Conservation (phyloP, 2,797 vertebrate genomes). For the Sebastes wilsoni region DNA sequence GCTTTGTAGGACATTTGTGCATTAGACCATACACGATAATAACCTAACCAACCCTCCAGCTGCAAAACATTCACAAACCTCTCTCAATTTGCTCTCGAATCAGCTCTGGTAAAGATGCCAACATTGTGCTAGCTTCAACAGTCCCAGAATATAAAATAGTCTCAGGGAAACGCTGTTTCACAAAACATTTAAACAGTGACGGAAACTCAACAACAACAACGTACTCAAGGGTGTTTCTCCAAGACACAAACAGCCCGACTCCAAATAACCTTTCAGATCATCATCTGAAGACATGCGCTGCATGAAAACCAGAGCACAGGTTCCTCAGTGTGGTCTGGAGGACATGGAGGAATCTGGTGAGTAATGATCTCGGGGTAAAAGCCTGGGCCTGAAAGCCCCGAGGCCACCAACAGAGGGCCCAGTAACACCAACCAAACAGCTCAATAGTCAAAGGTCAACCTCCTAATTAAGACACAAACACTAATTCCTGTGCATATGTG, state of each 20-base stretch:
- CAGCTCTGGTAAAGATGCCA: background rate
- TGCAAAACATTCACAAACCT: background rate
- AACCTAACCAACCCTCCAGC: background rate
- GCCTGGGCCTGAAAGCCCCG: conserved; percentile 55
- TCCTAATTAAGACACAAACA: conserved; percentile 81
- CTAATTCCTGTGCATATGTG: conserved; percentile 65
- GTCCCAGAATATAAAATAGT: conserved; percentile 11
- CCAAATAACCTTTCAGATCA: conserved; percentile 24
- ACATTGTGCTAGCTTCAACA: background rate
- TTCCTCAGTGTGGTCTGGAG: conserved; percentile 13
- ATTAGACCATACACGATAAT: background rate
- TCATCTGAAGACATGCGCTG: conserved; percentile 15
- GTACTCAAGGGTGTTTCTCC: conserved; percentile 9
- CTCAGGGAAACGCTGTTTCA: background rate
- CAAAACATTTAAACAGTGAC: conserved; percentile 12
- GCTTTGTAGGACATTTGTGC: background rate
- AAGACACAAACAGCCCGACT: background rate
- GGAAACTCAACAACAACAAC: background rate
- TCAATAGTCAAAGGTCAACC: conserved; percentile 86
- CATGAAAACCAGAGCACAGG: background rate
- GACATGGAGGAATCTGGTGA: conserved; percentile 43
- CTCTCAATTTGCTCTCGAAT: background rate
- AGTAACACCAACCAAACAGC: conserved; percentile 72
- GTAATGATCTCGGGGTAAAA: conserved; percentile 52
- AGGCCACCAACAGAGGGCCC: conserved; percentile 63